Evolutionary conservation across 2,113 vertebrate species (phyloP).

Genomic region (Nipponia nippon): DNA sequence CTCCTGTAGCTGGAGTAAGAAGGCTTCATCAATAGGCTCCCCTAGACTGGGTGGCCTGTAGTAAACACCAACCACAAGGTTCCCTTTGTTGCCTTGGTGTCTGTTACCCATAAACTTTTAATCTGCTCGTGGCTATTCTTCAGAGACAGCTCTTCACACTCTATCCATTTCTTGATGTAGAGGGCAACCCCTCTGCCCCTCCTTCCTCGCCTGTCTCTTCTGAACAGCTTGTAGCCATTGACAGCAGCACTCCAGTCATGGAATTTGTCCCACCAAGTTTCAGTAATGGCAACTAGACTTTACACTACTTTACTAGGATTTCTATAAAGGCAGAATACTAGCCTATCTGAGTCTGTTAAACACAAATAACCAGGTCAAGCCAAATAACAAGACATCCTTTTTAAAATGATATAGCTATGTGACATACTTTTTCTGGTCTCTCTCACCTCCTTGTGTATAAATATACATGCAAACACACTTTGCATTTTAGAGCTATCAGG

Average conservation of each 20-base stretch:
- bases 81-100: background rate
- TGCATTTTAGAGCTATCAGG: background rate
- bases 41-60: background rate
- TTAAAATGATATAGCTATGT: background rate
- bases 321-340: slow-evolving; percentile 41
- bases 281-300: background rate
- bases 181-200: background rate
- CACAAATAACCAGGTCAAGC: background rate
- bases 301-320: slow-evolving; percentile 33
- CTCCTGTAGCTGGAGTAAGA: background rate
- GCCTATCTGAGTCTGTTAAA: slow-evolving; percentile 33
- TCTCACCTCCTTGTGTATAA: background rate
- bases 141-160: background rate
- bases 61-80: background rate
- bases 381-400: slow-evolving; percentile 1
- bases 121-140: background rate
- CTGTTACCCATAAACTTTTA: background rate
- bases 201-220: background rate
- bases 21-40: background rate
- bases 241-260: background rate
- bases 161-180: background rate
- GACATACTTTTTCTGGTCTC: background rate
- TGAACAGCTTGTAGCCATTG: background rate
- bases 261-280: background rate
- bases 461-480: background rate